Evolutionary conservation across 2,888 invertebrate genomes (phyloP).

Genomic region (Ennomos fuscantarius): DNA sequence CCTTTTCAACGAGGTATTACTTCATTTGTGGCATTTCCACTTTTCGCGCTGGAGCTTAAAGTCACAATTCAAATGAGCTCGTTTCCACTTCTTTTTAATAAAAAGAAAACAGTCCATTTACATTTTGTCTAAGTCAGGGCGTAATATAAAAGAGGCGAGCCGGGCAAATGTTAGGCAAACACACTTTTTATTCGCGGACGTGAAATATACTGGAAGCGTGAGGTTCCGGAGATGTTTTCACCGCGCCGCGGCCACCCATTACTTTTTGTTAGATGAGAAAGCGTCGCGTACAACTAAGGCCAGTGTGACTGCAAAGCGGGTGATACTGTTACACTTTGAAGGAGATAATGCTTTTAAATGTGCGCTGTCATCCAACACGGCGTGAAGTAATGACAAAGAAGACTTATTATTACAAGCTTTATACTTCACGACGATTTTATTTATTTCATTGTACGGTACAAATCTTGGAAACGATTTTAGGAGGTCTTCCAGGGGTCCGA

Average conservation of each 20-base stretch:
- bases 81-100: slow-evolving; percentile 35
- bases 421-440: no score
- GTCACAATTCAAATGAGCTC: slow-evolving; percentile 27
- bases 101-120: slow-evolving; percentile 38
- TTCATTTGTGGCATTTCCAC: slow-evolving; percentile 12
- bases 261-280: slow-evolving; percentile 45
- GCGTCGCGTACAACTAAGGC: slow-evolving; percentile 8
- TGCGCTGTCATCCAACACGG: no score
- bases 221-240: slow-evolving; percentile 31
- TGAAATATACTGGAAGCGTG: slow-evolving; percentile 36
- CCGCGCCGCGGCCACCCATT: slow-evolving; percentile 33
- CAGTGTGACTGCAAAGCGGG: no score
- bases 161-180: slow-evolving; percentile 31
- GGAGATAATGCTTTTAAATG: no score
- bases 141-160: slow-evolving; percentile 33
- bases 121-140: slow-evolving; percentile 39
- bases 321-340: no score
- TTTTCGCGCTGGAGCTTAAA: slow-evolving; percentile 11
- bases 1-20: slow-evolving; percentile 7
- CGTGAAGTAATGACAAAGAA: no score
- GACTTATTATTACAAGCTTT: no score
- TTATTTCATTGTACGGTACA: no score
- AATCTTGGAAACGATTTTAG: no score
- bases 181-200: slow-evolving; percentile 36
- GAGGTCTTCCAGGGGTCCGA: no score